A percentile compares a stretch with the other conserved stretches of the same genome.
Evolutionary conservation across 2,113 vertebrate genomes (phyloP).

Genomic region (Telmatochromis bifrenatus): DNA sequence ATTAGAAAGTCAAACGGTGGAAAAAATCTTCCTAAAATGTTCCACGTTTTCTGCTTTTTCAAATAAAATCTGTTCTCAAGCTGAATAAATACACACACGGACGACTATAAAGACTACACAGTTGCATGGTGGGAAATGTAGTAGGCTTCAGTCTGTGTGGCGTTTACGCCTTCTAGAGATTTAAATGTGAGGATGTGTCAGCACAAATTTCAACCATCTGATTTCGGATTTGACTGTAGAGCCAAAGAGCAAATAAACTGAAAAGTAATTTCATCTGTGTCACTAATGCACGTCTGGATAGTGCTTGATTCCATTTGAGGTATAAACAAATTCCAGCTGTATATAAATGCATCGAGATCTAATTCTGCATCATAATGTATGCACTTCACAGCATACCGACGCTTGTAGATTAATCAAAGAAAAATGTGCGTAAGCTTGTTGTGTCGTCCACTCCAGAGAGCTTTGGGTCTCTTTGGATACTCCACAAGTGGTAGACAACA

Average conservation of each 20-base stretch:
- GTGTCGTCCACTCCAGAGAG: slow-evolving; percentile 1
- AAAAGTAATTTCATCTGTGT: background rate
- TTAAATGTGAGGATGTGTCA: background rate
- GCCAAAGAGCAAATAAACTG: background rate
- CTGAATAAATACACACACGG: background rate
- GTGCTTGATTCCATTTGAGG: background rate
- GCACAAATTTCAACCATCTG: background rate
- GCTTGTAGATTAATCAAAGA: background rate
- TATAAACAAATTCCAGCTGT: background rate
- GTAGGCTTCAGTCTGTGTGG: background rate
- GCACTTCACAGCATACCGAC: background rate
- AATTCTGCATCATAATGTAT: background rate
- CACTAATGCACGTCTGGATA: background rate
- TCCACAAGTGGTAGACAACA: slow-evolving; percentile 56
- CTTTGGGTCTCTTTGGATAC: slow-evolving; percentile 17
- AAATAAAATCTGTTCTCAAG: background rate
- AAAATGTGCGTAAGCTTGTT: background rate
- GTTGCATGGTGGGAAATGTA: background rate
- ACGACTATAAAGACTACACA: background rate
- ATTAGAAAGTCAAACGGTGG: background rate
- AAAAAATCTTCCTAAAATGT: background rate
- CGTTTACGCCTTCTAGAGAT: background rate
- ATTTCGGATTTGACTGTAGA: background rate
- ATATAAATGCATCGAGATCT: background rate
- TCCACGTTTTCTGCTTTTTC: background rate